Evolutionary conservation across 2,113 vertebrate species (phyloP).

Genomic region (Motacilla alba): DNA sequence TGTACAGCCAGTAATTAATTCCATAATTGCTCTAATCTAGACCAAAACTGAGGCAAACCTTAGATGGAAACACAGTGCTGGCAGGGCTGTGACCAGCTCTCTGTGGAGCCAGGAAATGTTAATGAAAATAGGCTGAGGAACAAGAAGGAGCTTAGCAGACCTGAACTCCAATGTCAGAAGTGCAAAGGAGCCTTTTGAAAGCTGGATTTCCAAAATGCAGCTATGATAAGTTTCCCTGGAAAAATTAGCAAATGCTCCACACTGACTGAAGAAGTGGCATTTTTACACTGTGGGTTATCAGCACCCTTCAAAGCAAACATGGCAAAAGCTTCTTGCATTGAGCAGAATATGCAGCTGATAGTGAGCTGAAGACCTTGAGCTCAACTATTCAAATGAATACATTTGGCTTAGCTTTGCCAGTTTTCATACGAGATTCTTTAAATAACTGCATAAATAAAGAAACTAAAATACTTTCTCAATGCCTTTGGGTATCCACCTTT

Average conservation of each 20-base stretch:
- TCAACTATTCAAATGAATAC: neutral
- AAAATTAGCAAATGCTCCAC: neutral
- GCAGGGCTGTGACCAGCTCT: neutral
- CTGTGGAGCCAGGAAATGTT: neutral
- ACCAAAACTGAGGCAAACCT: neutral
- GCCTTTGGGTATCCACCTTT: constrained; percentile 54
- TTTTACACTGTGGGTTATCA: neutral
- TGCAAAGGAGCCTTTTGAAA: neutral
- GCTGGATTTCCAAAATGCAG: neutral
- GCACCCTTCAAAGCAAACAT: neutral
- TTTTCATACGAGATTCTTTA: constrained; percentile 34
- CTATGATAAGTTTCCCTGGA: neutral
- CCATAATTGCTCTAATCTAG: constrained; percentile 35
- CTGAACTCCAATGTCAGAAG: neutral
- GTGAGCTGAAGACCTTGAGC: neutral
- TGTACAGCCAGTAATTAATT: constrained; percentile 32
- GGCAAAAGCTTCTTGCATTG: neutral
- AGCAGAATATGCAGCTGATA: neutral
- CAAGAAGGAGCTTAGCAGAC: neutral
- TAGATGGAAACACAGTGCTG: neutral
- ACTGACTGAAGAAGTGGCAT: neutral
- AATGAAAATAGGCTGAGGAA: neutral
- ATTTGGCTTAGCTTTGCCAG: neutral
- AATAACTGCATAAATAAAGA: constrained; percentile 53
- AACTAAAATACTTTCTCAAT: constrained; percentile 33